Percentiles rank a stretch among this genome's conserved stretches.
Evolutionary conservation across 1,140 invertebrate species (phyloP).

Genomic region (Drosophila teissieri): DNA sequence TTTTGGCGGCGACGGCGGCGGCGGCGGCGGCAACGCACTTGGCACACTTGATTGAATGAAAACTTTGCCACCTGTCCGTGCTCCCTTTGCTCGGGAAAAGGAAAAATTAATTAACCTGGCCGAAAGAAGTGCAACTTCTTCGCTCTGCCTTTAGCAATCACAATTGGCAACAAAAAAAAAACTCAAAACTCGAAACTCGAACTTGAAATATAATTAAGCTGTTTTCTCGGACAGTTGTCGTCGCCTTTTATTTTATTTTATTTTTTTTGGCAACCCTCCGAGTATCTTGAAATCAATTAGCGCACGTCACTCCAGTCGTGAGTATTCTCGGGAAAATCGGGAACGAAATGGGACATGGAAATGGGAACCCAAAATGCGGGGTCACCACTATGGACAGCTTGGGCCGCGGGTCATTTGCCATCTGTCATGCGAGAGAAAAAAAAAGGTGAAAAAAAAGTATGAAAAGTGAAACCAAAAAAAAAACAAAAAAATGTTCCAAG

Average conservation of each 20-base stretch:
- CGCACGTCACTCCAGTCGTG: slow-evolving; percentile 38
- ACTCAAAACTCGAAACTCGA: slow-evolving; percentile 61
- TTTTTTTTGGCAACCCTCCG: slow-evolving; percentile 32
- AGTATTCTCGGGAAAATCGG: background rate
- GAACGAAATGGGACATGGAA: background rate
- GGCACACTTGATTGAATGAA: slow-evolving; percentile 76
- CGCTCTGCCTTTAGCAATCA: slow-evolving; percentile 36
- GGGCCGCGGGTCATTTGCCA: slow-evolving; percentile 25
- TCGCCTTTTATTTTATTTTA: background rate
- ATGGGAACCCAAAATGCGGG: background rate
- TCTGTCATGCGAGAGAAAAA: slow-evolving; percentile 6
- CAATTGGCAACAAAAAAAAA: slow-evolving; percentile 66
- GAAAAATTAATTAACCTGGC: slow-evolving; percentile 76
- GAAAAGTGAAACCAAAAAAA: background rate
- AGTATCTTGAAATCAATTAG: slow-evolving; percentile 72
- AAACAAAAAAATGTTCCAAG: slow-evolving; percentile 24
- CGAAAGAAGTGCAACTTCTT: slow-evolving; percentile 25
- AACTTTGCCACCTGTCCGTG: slow-evolving; percentile 65
- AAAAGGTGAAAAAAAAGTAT: background rate
- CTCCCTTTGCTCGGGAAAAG: background rate
- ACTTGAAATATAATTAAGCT: slow-evolving; percentile 71
- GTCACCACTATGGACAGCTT: slow-evolving; percentile 21
- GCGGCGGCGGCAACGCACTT: slow-evolving; percentile 38
- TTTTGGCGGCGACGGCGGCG: slow-evolving; percentile 23
- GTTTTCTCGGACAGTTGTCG: slow-evolving; percentile 39